Percentiles rank a stretch among this genome's conserved stretches.
Conservation (phyloP, 2,888 invertebrate species). For the Lottia scabra region DNA sequence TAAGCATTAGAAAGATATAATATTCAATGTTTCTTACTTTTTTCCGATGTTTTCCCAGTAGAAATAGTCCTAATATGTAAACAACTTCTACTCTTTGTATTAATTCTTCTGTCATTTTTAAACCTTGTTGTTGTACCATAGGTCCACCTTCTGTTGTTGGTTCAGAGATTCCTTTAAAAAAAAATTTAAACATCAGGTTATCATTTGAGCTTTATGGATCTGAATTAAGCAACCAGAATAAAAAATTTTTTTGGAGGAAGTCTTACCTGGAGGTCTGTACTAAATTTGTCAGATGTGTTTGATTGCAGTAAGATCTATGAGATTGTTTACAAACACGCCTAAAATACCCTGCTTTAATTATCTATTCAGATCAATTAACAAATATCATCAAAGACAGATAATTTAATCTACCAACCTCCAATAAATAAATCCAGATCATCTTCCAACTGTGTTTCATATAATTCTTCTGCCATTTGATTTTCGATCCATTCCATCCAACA, state of each 20-base stretch:
- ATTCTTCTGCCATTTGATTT: conserved; percentile 64
- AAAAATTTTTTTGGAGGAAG: too few relatives aligned
- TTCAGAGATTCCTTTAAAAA: conserved; percentile 59
- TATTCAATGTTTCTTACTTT: conserved; percentile 48
- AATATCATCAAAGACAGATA: too few relatives aligned
- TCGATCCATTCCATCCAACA: conserved; percentile 71
- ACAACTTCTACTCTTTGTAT: conserved; percentile 68
- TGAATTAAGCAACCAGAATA: too few relatives aligned
- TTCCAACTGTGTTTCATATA: conserved; percentile 53
- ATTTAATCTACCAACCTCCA: conserved; percentile 48
- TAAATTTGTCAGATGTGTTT: too few relatives aligned
- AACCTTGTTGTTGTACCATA: conserved; percentile 62
- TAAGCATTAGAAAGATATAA: too few relatives aligned
- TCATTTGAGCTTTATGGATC: too few relatives aligned
- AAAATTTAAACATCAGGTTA: neutral
- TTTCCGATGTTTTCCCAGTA: conserved; percentile 69
- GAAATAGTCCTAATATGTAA: conserved; percentile 67
- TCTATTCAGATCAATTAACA: too few relatives aligned
- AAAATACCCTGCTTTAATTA: too few relatives aligned
- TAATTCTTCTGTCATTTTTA: conserved; percentile 64
- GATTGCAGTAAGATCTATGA: too few relatives aligned
- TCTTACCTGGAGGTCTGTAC: too few relatives aligned
- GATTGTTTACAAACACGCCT: too few relatives aligned
- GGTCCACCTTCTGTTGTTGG: conserved; percentile 58
- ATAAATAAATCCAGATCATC: conserved; percentile 65